A percentile compares a stretch with the other conserved stretches of the same genome.
These are phyloP conservation scores for Rotaria socialis DNA, from an alignment of 2,888 invertebrate species.

Conservation along the genomic window DNA sequence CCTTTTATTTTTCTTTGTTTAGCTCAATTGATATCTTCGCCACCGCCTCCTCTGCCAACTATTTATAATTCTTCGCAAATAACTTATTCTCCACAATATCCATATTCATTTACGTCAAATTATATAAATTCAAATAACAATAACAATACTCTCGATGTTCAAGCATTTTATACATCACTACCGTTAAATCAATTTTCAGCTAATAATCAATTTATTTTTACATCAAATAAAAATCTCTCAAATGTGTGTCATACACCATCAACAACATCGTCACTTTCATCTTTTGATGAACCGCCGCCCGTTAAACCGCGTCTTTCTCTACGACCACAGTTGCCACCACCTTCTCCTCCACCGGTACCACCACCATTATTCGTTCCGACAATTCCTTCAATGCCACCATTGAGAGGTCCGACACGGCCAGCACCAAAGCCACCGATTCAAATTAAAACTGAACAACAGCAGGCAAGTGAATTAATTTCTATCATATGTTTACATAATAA, in stretches of 20 bases:
- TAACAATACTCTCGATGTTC: not conserved
- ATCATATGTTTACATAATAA: not conserved
- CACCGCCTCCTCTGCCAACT: too few species aligned
- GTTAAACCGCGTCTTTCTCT: slow-evolving; percentile 14
- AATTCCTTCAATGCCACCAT: not conserved
- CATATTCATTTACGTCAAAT: not conserved
- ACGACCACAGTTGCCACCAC: slow-evolving; percentile 22
- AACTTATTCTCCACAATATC: slow-evolving; percentile 10
- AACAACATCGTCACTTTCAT: slow-evolving; percentile 15
- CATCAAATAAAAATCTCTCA: not conserved
- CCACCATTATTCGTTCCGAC: not conserved
- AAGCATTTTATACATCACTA: not conserved
- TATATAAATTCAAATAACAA: slow-evolving; percentile 27
- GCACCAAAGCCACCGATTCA: slow-evolving; percentile 24
- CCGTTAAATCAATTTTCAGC: not conserved
- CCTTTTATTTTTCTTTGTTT: not conserved
- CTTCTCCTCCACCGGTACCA: not conserved
- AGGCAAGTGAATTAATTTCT: not conserved
- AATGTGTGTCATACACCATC: slow-evolving; percentile 7
- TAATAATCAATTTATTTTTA: not conserved
- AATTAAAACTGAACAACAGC: not conserved
- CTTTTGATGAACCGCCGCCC: slow-evolving; percentile 14
- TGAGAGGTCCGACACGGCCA: not conserved
- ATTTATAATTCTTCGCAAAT: not conserved
- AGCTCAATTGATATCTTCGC: not conserved